Evolutionary conservation across 2,113 vertebrate genomes (phyloP).

Genomic region (Chrysochloris asiatica): DNA sequence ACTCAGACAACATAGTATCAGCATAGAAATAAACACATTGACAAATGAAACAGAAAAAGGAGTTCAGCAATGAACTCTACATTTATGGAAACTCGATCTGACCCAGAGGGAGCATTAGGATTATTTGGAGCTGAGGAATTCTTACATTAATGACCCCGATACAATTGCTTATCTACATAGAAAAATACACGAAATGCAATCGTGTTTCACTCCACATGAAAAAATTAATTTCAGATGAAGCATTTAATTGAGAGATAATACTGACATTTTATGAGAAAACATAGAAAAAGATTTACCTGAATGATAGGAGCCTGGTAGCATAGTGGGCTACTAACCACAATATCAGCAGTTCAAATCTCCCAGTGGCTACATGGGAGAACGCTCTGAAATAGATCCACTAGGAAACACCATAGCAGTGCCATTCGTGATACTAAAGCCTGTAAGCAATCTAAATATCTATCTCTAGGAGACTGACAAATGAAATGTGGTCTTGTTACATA

Average conservation of each 20-base stretch:
- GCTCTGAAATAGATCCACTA: too few relatives aligned
- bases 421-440: neutral
- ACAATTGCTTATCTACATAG: neutral
- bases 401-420: too few relatives aligned
- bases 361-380: too few relatives aligned
- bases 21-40: neutral
- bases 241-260: neutral
- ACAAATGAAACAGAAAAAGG: neutral
- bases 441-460: neutral
- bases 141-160: neutral
- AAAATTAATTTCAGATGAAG: conserved; percentile 17
- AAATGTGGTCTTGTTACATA: neutral
- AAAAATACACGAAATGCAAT: neutral
- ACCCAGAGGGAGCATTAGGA: neutral
- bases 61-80: neutral
- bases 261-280: conserved; percentile 18
- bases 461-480: neutral
- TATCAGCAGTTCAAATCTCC: too few relatives aligned
- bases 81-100: neutral
- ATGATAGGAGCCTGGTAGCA: too few relatives aligned
- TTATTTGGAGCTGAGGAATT: neutral
- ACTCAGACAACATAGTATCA: neutral
- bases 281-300: too few relatives aligned
- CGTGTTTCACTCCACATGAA: neutral
- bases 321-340: too few relatives aligned